Evolutionary conservation across 2,113 vertebrate genomes (phyloP).

Genomic region (Colaptes auratus): DNA sequence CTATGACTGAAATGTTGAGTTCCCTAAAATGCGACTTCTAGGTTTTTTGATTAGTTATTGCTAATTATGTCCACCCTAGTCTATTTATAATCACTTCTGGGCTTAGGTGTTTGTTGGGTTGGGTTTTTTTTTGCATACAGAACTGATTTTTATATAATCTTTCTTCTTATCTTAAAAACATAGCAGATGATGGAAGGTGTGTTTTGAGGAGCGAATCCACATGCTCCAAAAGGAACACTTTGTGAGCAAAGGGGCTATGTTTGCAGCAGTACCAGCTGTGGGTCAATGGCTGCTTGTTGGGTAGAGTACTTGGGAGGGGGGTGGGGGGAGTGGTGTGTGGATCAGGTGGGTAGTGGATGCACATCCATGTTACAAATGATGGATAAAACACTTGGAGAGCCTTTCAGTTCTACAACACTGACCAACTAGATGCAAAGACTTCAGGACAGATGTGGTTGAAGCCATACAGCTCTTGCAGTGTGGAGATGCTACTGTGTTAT

Average conservation of each 20-base stretch:
- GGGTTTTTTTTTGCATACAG: background rate
- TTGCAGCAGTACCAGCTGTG: background rate
- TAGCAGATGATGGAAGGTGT: background rate
- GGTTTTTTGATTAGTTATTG: constrained; percentile 32
- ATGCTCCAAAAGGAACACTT: background rate
- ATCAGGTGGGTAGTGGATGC: background rate
- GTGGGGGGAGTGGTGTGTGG: background rate
- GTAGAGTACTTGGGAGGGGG: background rate
- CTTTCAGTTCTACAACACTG: background rate
- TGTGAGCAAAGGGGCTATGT: background rate
- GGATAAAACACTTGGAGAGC: background rate
- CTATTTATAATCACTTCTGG: constrained; percentile 5
- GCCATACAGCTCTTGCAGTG: background rate
- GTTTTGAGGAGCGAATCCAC: background rate
- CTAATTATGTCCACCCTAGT: constrained; percentile 6
- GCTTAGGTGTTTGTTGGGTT: background rate
- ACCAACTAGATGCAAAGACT: background rate
- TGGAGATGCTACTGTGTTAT: background rate
- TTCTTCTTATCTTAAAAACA: constrained; percentile 11
- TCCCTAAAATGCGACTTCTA: background rate
- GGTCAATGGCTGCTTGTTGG: background rate
- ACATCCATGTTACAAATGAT: rapidly evolving
- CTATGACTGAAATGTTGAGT: constrained; percentile 7
- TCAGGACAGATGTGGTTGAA: background rate
- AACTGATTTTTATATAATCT: background rate